Percentiles rank a stretch among this genome's conserved stretches.
Conservation (phyloP, 37 sponge, comb jelly and placozoan genomes). For the Ephydatia muelleri region DNA sequence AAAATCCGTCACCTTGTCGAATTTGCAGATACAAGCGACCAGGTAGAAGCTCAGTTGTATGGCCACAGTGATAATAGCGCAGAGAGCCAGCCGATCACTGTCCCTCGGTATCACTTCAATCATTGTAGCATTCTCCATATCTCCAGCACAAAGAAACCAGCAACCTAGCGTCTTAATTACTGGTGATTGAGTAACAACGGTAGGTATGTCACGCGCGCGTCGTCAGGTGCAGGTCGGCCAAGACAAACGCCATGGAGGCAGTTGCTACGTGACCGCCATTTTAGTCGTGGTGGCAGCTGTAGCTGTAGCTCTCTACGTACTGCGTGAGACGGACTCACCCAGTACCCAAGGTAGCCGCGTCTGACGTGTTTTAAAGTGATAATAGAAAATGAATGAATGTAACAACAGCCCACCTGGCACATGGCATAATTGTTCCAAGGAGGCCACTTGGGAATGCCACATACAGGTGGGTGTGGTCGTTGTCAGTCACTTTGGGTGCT, state of each 20-base stretch:
- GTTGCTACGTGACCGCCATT: background rate
- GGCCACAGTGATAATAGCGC: conserved; percentile 30
- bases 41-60: conserved; percentile 43
- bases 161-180: no score
- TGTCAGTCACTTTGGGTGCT: no score
- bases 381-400: no score
- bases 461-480: background rate
- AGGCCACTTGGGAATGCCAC: background rate
- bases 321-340: background rate
- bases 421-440: background rate
- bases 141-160: no score
- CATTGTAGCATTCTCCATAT: background rate
- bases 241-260: background rate
- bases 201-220: background rate
- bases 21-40: conserved; percentile 45
- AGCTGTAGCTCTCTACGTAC: background rate
- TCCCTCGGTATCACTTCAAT: conserved; percentile 31
- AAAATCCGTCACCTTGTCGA: conserved; percentile 48
- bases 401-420: background rate
- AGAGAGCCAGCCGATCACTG: conserved; percentile 35
- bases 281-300: background rate
- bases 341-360: background rate
- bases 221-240: background rate
- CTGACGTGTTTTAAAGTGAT: background rate
- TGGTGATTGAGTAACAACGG: background rate